These are phyloP conservation scores for Ophioninae sp. DNA, from an alignment of 2,888 invertebrate genomes.

Conservation along the genomic window DNA sequence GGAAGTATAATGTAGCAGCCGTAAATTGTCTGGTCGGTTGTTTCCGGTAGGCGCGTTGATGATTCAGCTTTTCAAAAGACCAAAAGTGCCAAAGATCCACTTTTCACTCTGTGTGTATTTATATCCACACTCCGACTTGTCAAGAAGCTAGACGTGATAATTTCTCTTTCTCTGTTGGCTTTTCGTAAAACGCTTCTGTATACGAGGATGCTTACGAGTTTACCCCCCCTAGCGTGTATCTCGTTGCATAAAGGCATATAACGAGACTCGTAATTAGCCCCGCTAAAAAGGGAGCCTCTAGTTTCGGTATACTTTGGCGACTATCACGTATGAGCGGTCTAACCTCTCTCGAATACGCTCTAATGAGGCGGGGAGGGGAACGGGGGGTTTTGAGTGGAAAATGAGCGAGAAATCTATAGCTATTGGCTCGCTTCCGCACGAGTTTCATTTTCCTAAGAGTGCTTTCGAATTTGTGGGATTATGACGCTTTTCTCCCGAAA, in stretches of 20 bases:
- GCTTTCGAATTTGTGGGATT: not conserved
- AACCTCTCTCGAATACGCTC: constrained; percentile 13
- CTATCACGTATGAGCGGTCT: constrained; percentile 49
- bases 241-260: constrained; percentile 51
- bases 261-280: constrained; percentile 59
- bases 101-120: not conserved
- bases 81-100: constrained; percentile 8
- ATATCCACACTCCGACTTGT: not conserved
- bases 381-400: not conserved
- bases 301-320: not conserved
- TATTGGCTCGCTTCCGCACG: not conserved
- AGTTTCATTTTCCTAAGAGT: not conserved
- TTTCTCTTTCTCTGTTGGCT: constrained; percentile 16
- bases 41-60: not conserved
- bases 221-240: constrained; percentile 52
- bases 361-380: not conserved
- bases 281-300: constrained; percentile 50
- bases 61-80: constrained; percentile 34
- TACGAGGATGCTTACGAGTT: constrained; percentile 58
- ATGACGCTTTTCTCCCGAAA: not conserved
- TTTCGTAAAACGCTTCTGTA: constrained; percentile 18
- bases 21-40: constrained; percentile 44
- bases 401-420: not conserved
- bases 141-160: constrained; percentile 26
- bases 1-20: constrained; percentile 49